phyloP scores from a whole-genome alignment of 2,113 vertebrate genomes.

The Channa maculata region DNA sequence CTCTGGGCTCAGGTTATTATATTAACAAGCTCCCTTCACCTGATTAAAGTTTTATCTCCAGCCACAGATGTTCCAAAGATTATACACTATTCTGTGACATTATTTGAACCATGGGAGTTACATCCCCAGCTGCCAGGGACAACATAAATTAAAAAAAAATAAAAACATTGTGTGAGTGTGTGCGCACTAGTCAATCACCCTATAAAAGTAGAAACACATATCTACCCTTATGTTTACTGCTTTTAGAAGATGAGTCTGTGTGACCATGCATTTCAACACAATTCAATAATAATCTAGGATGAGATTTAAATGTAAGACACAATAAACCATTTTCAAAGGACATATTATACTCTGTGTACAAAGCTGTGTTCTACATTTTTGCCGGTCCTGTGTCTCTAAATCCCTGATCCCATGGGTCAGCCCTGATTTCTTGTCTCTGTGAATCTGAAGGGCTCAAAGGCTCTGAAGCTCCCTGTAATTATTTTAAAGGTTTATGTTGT shows the following conservation, averaged over 20 bases:
- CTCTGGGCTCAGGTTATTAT: slow-evolving; percentile 61
- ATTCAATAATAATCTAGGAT: background rate
- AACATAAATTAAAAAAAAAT: background rate
- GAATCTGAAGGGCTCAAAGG: slow-evolving; percentile 62
- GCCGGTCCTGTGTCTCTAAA: slow-evolving; percentile 54
- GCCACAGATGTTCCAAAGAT: slow-evolving; percentile 69
- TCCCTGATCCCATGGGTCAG: slow-evolving; percentile 64
- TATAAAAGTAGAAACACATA: background rate
- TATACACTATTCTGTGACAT: slow-evolving; percentile 62
- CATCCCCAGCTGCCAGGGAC: slow-evolving; percentile 51
- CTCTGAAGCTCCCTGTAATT: slow-evolving; percentile 62
- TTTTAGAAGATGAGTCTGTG: slow-evolving; percentile 6
- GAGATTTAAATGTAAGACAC: slow-evolving; percentile 23
- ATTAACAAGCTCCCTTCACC: slow-evolving; percentile 61
- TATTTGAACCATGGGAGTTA: slow-evolving; percentile 59
- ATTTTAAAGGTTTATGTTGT: slow-evolving; percentile 69
- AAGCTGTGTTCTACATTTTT: slow-evolving; percentile 56
- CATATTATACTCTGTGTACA: slow-evolving; percentile 9
- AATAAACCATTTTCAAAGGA: slow-evolving; percentile 24
- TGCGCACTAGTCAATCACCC: slow-evolving; percentile 21
- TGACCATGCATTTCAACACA: slow-evolving; percentile 21
- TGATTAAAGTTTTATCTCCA: slow-evolving; percentile 75
- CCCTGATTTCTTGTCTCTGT: slow-evolving; percentile 50
- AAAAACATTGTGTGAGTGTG: background rate
- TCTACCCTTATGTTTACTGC: background rate